Percentiles rank a stretch among this genome's conserved stretches.
These are phyloP conservation scores for Hipparchia semele DNA, from an alignment of 2,888 invertebrate genomes.

Conservation along the genomic window DNA sequence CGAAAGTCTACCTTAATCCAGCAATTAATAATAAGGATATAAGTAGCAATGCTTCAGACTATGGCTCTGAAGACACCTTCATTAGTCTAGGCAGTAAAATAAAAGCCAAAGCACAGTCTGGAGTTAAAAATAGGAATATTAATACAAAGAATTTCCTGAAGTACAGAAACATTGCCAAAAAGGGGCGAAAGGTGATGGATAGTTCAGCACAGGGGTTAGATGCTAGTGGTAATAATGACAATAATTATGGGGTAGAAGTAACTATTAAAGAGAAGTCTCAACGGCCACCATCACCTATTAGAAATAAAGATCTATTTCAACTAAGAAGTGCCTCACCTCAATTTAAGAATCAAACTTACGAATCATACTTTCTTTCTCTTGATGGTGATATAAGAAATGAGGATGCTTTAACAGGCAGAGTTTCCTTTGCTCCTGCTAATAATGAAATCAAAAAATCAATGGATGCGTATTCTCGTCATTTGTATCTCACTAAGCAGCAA, in stretches of 20 bases:
- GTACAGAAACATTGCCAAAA: conserved; percentile 65
- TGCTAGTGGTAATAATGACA: conserved; percentile 39
- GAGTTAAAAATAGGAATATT: conserved; percentile 59
- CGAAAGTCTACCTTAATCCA: conserved; percentile 49
- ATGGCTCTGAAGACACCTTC: conserved; percentile 78
- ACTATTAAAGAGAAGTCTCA: conserved; percentile 63
- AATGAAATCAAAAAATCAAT: conserved; percentile 61
- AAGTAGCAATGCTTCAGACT: conserved; percentile 75
- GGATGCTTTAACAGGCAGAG: conserved; percentile 51
- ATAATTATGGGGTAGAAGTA: conserved; percentile 68
- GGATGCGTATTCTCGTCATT: conserved; percentile 62
- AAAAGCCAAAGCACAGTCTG: conserved; percentile 75
- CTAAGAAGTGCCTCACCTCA: conserved; percentile 58
- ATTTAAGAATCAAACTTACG: conserved; percentile 59
- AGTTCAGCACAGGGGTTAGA: conserved; percentile 50
- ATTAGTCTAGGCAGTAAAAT: conserved; percentile 79
- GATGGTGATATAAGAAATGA: conserved; percentile 53
- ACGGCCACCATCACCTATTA: conserved; percentile 55
- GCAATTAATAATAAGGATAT: conserved; percentile 56
- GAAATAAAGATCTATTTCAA: conserved; percentile 53
- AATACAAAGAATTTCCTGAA: conserved; percentile 64
- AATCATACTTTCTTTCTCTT: conserved; percentile 68
- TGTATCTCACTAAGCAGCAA: conserved; percentile 68
- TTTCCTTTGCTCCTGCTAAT: conserved; percentile 57
- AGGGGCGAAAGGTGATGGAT: conserved; percentile 62